phyloP scores from a whole-genome alignment of 2,888 invertebrate species.

The Ophioninae sp. region DNA sequence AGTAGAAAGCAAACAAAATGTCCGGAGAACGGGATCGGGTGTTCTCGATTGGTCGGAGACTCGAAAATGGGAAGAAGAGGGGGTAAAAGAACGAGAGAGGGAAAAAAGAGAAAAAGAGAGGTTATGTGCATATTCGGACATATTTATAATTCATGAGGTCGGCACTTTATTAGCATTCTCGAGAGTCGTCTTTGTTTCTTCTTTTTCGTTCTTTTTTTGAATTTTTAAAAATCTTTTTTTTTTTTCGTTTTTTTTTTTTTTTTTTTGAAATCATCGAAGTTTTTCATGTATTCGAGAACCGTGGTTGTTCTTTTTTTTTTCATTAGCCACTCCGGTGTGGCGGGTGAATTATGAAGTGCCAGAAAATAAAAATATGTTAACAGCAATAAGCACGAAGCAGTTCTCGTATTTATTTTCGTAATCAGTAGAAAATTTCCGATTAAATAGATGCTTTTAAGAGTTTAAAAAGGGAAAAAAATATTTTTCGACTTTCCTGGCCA shows the following conservation, averaged over 20 bases:
- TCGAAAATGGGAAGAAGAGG: not conserved
- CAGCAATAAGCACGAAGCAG: no score
- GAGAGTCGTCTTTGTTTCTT: not conserved
- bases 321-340: not conserved
- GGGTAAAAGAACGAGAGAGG: not conserved
- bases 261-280: not conserved
- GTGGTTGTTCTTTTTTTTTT: not conserved
- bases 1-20: not conserved
- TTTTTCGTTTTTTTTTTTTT: constrained; percentile 7
- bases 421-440: no score
- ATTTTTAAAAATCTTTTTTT: not conserved
- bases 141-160: constrained; percentile 50
- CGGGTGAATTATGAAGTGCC: not conserved
- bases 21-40: not conserved
- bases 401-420: no score
- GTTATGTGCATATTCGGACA: not conserved
- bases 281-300: not conserved
- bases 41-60: not conserved
- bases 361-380: not conserved
- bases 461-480: no score
- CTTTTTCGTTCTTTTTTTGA: not conserved
- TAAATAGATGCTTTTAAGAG: no score
- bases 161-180: constrained; percentile 27
- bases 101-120: not conserved
- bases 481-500: no score